A percentile compares a stretch with the other conserved stretches of the same genome.
phyloP scores from a whole-genome alignment of 53 echinoderm and acorn worm species.

The Echinometra lucunter region DNA sequence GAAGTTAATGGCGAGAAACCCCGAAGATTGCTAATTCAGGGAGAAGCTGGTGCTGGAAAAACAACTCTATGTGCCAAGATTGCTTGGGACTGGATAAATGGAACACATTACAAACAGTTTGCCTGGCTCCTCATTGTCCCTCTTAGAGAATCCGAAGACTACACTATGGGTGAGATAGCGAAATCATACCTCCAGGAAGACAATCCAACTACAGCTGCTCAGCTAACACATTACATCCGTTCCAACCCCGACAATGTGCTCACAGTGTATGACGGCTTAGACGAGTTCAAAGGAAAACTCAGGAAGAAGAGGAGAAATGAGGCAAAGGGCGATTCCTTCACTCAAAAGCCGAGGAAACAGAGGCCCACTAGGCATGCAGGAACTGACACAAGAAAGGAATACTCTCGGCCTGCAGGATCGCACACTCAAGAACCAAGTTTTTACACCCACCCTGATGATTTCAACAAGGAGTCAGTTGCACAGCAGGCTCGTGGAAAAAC shows the following conservation, averaged over 20 bases:
- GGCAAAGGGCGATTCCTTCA: too few relatives aligned
- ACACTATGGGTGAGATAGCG: not conserved
- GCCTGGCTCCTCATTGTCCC: not conserved
- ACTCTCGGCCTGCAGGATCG: too few relatives aligned
- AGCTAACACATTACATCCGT: not conserved
- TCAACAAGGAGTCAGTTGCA: too few relatives aligned
- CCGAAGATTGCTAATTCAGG: not conserved
- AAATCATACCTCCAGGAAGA: not conserved
- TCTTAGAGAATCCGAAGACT: not conserved
- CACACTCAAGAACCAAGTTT: too few relatives aligned
- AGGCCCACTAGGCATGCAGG: too few relatives aligned
- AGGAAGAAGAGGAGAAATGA: too few relatives aligned
- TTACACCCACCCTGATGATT: too few relatives aligned
- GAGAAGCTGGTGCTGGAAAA: not conserved
- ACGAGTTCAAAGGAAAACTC: not conserved
- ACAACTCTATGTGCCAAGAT: not conserved
- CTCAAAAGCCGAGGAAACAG: too few relatives aligned
- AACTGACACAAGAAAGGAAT: too few relatives aligned
- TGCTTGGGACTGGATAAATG: conserved; percentile 32
- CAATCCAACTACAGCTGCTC: not conserved
- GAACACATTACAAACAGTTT: not conserved
- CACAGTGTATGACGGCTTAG: not conserved
- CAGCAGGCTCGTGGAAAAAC: too few relatives aligned
- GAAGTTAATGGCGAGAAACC: not conserved
- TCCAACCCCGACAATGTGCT: not conserved